Percentiles rank a stretch among this genome's conserved stretches.
These are phyloP conservation scores for Hybos culiciformis DNA, from an alignment of 2,888 invertebrate genomes.

Conservation along the genomic window DNA sequence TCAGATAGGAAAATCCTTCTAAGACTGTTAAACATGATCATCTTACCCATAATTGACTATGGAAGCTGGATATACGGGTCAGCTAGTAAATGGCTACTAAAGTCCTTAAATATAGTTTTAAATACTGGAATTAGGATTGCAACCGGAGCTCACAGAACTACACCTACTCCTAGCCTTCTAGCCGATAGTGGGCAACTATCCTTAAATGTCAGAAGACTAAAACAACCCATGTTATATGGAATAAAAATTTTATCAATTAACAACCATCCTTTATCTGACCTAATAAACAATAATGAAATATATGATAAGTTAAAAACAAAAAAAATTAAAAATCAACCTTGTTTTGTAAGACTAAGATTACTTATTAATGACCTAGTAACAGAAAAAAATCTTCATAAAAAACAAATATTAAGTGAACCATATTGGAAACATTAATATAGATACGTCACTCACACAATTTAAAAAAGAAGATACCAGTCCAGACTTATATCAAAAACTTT, in stretches of 20 bases:
- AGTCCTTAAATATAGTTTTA: not conserved
- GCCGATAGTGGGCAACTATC: not conserved
- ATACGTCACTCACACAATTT: no score
- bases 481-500: no score
- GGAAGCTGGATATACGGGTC: constrained; percentile 1
- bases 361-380: no score
- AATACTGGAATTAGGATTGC: constrained; percentile 1
- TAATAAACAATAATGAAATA: not conserved
- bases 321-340: not conserved
- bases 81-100: not conserved
- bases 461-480: no score
- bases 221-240: not conserved
- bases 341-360: no score
- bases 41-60: constrained; percentile 3
- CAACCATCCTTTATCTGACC: not conserved
- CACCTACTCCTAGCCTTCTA: not conserved
- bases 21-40: constrained; percentile 1
- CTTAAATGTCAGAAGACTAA: constrained; percentile 2
- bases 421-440: no score
- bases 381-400: no score
- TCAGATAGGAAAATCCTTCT: no score
- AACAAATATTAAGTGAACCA: no score
- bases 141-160: constrained; percentile 3
- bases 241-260: constrained; percentile 3
- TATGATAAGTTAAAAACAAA: not conserved